Evolutionary conservation across 2,113 vertebrate species (phyloP).

Genomic region (human): GRCh38 chr5:79665001-79665500

Average conservation of each 20-base stretch:
- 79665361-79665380: background rate
- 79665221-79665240: background rate
- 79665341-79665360: background rate
- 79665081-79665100: background rate
- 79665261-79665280: background rate
- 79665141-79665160: background rate
- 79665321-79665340: background rate
- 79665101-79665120: background rate
- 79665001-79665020: background rate
- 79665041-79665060: background rate
- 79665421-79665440: background rate
- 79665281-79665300: background rate
- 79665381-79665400: constrained; percentile 4
- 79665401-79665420: constrained; percentile 7
- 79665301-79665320: background rate
- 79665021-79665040: background rate
- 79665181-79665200: constrained; percentile 5
- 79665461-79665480: constrained; percentile 33
- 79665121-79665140: background rate
- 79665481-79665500: background rate
- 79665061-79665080: background rate
- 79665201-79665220: background rate
- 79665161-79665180: background rate
- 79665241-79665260: background rate
- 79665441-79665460: background rate